Evolutionary conservation across 2,888 invertebrate species (phyloP), one percentile per base, ranked within the genome.

Genomic region (Alloscopus bannaensis): DNA sequence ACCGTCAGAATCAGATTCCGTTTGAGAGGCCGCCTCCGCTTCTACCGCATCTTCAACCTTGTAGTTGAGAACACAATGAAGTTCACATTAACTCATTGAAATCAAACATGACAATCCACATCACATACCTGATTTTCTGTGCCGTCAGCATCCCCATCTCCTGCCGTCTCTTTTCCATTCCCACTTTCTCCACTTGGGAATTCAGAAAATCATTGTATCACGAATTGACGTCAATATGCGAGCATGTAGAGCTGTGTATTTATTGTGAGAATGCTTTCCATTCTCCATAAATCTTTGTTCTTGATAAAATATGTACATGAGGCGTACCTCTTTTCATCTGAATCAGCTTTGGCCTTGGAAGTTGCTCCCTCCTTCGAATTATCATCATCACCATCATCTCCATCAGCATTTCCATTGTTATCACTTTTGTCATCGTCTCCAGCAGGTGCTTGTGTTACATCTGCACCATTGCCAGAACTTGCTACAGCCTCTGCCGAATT

Each of bases 91-190:
- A 50, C 4, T 50, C 6, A 50, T 6, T 11, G 6, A 20, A 36
- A 50, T 50, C 50, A 11, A 13, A 20, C 16, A 50, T 6, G 6
- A 50, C n/a, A 50, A 50, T 50, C 70, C 60, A 62, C 71, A 47
- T n/a, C n/a, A 31, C 24, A 11, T 66, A 59, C 69, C 65, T 68
- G 62, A 77, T 59, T 69, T 52, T 68, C 68, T 1, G 68, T 42
- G 4, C 42, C 60, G 26, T 55, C 79, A 20, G 52, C 59, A 28
- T 22, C 57, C n/a, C 36, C 62, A n/a, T 20, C 65, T 1, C 26
- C 73, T 16, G 52, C 64, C 3, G 64, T 1, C 16, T 55, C 72
- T 18, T 26, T 40, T 26, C 40, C 64, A 29, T 1, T 62, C 64
- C 52, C 64, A 26, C 11, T 52, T n/a, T 20, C 55, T n/a, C 36